phyloP scores from a whole-genome alignment of 2,888 invertebrate species.

The Drosophila nr. medialis region DNA sequence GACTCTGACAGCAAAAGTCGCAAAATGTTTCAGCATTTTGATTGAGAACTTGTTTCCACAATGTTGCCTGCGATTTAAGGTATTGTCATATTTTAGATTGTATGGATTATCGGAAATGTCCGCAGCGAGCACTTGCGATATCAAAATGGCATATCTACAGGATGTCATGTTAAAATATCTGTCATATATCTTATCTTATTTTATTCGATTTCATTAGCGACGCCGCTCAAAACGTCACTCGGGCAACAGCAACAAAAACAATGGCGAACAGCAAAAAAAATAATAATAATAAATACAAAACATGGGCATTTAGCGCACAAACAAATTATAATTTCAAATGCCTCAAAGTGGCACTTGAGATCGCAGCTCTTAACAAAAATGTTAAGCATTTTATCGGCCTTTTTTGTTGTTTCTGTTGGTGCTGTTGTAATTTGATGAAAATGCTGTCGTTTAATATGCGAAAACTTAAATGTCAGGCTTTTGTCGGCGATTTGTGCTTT shows the following conservation, averaged over 20 bases:
- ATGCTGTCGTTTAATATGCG: slow-evolving; percentile 64
- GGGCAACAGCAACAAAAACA: slow-evolving; percentile 34
- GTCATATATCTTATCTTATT: slow-evolving; percentile 66
- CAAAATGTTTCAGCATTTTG: slow-evolving; percentile 54
- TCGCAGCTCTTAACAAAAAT: slow-evolving; percentile 68
- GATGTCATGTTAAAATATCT: slow-evolving; percentile 67
- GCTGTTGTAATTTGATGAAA: slow-evolving; percentile 47
- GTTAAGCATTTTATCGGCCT: slow-evolving; percentile 68
- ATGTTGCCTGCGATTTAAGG: slow-evolving; percentile 18
- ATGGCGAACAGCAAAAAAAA: slow-evolving; percentile 25
- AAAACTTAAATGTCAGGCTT: slow-evolving; percentile 58
- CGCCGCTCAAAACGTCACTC: slow-evolving; percentile 30
- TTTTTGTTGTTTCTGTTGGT: slow-evolving; percentile 40
- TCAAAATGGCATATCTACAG: slow-evolving; percentile 70
- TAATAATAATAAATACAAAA: slow-evolving; percentile 45
- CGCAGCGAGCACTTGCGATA: slow-evolving; percentile 41
- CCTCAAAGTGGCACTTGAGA: slow-evolving; percentile 74
- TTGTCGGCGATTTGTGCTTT: slow-evolving; percentile 65
- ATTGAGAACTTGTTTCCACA: slow-evolving; percentile 66
- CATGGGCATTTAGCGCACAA: slow-evolving; percentile 72
- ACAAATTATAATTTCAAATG: slow-evolving; percentile 80
- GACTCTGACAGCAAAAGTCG: slow-evolving; percentile 59
- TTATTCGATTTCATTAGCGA: slow-evolving; percentile 72
- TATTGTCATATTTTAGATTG: slow-evolving; percentile 17
- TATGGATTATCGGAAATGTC: slow-evolving; percentile 54